These are phyloP conservation scores for Paramormyrops hopkinsi DNA, from an alignment of 2,797 vertebrate genomes.

Conservation along the genomic window DNA sequence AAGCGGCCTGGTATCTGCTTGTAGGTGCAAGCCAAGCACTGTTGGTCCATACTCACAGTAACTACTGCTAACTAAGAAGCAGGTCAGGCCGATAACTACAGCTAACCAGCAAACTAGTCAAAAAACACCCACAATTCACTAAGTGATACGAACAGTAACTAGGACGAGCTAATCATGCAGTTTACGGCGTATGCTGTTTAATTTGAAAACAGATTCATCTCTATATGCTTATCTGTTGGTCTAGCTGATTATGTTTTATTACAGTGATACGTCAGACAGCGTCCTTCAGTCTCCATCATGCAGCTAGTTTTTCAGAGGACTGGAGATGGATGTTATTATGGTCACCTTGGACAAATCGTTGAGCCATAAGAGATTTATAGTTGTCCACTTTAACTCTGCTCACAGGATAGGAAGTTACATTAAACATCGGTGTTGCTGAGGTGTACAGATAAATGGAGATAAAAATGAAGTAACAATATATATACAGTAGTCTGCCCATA, in stretches of 20 bases:
- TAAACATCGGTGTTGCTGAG: neutral
- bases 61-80: neutral
- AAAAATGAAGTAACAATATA: neutral
- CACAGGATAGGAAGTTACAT: neutral
- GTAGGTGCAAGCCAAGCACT: neutral
- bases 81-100: neutral
- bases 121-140: neutral
- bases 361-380: neutral
- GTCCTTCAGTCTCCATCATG: neutral
- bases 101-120: neutral
- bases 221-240: neutral
- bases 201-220: neutral
- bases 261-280: neutral
- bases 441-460: neutral
- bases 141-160: neutral
- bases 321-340: neutral
- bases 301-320: neutral
- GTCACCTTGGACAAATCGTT: neutral
- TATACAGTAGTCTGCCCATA: neutral
- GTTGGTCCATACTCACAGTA: neutral
- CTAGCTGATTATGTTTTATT: neutral
- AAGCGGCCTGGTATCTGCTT: neutral
- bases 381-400: neutral
- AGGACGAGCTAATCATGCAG: neutral
- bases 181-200: neutral